Percentiles rank a stretch among this genome's conserved stretches.
Conservation (phyloP, 2,797 vertebrate species). For the Esox masquinongy region DNA sequence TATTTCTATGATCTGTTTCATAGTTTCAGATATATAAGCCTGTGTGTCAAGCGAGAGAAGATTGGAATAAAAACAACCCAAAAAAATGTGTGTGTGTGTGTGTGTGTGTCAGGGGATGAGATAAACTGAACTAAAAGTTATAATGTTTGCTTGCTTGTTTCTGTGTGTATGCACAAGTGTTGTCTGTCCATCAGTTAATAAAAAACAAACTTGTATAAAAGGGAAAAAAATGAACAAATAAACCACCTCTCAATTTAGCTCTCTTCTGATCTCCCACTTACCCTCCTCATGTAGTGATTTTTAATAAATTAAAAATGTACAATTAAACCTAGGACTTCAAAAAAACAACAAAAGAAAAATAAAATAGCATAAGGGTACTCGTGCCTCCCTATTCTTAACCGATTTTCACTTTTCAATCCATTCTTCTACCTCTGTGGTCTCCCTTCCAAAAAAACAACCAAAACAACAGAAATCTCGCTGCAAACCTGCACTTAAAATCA, state of each 20-base stretch:
- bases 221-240: slow-evolving; percentile 52
- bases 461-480: slow-evolving; percentile 68
- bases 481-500: slow-evolving; percentile 77
- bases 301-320: slow-evolving; percentile 67
- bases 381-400: slow-evolving; percentile 25
- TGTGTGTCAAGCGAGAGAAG: slow-evolving; percentile 59
- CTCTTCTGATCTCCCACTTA: slow-evolving; percentile 26
- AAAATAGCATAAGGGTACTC: slow-evolving; percentile 31
- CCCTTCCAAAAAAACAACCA: slow-evolving; percentile 67
- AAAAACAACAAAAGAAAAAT: slow-evolving; percentile 32
- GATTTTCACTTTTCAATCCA: slow-evolving; percentile 12
- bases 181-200: slow-evolving; percentile 40
- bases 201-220: slow-evolving; percentile 45
- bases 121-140: slow-evolving; percentile 25
- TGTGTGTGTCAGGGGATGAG: slow-evolving; percentile 20
- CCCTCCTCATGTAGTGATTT: slow-evolving; percentile 59
- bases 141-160: slow-evolving; percentile 23
- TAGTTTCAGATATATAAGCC: slow-evolving; percentile 61
- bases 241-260: slow-evolving; percentile 39
- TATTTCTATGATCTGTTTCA: slow-evolving; percentile 49
- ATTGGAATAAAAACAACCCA: slow-evolving; percentile 43
- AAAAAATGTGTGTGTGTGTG: slow-evolving; percentile 24
- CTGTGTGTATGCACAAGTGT: slow-evolving; percentile 13
- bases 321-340: slow-evolving; percentile 50
- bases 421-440: slow-evolving; percentile 61